Conservation (phyloP, 1,140 invertebrate genomes). For the Musca domestica region DNA sequence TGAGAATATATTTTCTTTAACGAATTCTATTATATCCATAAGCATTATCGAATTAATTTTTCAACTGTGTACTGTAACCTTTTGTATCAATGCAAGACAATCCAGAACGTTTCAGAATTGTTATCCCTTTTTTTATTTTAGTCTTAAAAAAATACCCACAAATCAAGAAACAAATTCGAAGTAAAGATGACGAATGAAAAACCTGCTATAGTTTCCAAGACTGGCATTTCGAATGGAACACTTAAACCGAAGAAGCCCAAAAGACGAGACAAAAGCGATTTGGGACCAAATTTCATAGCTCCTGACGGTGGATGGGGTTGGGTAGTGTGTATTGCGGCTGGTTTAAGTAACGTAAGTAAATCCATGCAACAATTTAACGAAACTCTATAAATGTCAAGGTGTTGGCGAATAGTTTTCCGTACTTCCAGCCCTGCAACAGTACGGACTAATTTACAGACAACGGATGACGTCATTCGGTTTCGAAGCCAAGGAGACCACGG, state of each 20-base stretch:
- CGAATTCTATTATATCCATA: too few relatives aligned
- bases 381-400: background rate
- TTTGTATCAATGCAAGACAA: too few relatives aligned
- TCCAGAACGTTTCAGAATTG: too few relatives aligned
- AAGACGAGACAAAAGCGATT: conserved; percentile 40
- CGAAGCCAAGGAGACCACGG: conserved; percentile 61
- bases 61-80: too few relatives aligned
- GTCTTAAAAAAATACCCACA: too few relatives aligned
- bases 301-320: conserved; percentile 52
- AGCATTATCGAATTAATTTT: too few relatives aligned
- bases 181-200: background rate
- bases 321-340: conserved; percentile 49
- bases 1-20: too few relatives aligned
- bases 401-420: conserved; percentile 57
- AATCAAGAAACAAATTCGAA: too few relatives aligned
- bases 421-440: conserved; percentile 64
- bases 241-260: conserved; percentile 31
- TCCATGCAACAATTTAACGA: conserved; percentile 24
- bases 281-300: conserved; percentile 45
- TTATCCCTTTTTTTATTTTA: too few relatives aligned
- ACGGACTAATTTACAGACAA: conserved; percentile 65
- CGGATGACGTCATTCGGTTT: conserved; percentile 60
- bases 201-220: background rate
- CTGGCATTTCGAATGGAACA: conserved; percentile 22
- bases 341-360: conserved; percentile 45